A percentile compares a stretch with the other conserved stretches of the same genome.
Conservation (phyloP, 2,888 invertebrate species). For the Lamellibrachia satsuma region DNA sequence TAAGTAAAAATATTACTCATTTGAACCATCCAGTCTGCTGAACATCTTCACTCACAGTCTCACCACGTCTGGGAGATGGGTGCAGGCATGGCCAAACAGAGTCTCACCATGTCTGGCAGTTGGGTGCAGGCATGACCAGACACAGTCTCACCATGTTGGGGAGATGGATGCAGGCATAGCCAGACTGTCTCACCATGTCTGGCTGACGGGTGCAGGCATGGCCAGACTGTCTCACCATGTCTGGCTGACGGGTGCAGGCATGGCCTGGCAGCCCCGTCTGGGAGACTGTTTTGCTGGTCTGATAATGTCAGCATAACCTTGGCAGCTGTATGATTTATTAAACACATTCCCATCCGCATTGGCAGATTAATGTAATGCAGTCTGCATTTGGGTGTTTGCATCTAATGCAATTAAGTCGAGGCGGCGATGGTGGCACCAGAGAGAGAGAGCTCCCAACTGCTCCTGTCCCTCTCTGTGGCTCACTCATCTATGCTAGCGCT, state of each 20-base stretch:
- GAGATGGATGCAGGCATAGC: neutral
- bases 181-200: neutral
- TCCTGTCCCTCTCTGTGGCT: neutral
- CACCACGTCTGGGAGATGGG: neutral
- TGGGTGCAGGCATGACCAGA: neutral
- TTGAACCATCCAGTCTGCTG: too few species aligned
- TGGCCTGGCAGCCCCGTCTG: neutral
- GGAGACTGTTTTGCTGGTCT: neutral
- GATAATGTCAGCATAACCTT: neutral
- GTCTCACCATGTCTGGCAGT: neutral
- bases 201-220: neutral
- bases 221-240: neutral
- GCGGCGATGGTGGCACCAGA: neutral
- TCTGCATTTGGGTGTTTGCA: neutral
- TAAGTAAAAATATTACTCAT: too few species aligned
- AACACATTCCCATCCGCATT: conserved; percentile 3
- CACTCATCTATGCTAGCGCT: neutral
- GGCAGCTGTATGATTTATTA: conserved; percentile 17
- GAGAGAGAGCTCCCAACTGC: neutral
- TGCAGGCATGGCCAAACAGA: neutral
- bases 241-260: neutral
- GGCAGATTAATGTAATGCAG: conserved; percentile 13
- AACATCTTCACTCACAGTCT: neutral
- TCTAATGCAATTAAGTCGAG: conserved; percentile 17
- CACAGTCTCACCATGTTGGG: neutral